phyloP scores from a whole-genome alignment of 2,113 vertebrate species.

The Hypanus sabinus region DNA sequence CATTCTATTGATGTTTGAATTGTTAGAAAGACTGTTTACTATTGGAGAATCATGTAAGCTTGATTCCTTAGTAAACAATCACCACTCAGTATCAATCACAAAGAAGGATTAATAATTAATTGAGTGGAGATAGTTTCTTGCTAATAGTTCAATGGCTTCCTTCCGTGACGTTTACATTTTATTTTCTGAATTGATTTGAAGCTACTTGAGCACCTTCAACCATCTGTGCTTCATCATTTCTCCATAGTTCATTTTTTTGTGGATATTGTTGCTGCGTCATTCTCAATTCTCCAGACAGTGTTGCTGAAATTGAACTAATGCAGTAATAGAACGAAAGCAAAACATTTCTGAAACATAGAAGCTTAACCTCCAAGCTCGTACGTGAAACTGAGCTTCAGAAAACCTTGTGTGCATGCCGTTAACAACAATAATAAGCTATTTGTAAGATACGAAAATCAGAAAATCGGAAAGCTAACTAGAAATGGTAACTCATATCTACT shows the following conservation, averaged over 20 bases:
- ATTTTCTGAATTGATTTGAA: background rate
- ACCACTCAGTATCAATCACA: too few relatives aligned
- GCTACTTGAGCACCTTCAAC: background rate
- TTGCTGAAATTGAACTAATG: background rate
- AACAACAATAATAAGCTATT: background rate
- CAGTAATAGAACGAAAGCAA: background rate
- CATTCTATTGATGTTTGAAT: background rate
- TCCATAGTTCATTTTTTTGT: background rate
- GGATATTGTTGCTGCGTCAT: background rate
- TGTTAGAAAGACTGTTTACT: constrained; percentile 6
- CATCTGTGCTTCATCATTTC: background rate
- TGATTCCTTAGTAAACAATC: background rate
- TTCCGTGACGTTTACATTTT: background rate
- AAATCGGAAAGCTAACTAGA: background rate
- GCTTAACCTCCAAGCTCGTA: background rate
- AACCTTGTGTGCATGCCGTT: background rate
- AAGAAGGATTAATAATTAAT: background rate
- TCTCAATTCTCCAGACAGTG: background rate
- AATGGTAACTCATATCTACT: background rate
- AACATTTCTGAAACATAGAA: background rate
- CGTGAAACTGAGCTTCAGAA: background rate
- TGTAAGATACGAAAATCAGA: background rate
- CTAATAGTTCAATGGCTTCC: background rate
- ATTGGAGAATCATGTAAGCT: background rate
- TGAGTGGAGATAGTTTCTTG: background rate